Evolutionary conservation across 2,797 vertebrate species (phyloP).

Genomic region (Lepus oiostolus): DNA sequence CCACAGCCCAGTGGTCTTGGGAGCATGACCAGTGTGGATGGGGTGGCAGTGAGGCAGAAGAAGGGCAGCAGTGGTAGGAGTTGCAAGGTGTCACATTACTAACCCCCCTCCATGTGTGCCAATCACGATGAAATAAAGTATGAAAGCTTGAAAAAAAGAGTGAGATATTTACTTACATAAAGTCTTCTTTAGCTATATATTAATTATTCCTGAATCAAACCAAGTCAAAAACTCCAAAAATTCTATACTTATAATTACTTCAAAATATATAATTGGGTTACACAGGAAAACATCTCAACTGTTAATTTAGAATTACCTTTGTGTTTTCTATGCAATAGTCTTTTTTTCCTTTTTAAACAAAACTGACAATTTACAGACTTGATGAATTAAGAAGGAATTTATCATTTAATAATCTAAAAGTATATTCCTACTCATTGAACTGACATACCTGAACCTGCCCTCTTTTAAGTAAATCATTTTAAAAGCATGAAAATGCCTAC

Average conservation of each 20-base stretch:
- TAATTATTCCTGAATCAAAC: constrained; percentile 72
- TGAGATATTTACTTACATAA: constrained; percentile 44
- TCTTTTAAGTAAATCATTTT: constrained; percentile 51
- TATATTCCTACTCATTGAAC: not conserved
- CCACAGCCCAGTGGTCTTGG: too few relatives aligned
- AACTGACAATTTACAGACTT: constrained; percentile 33
- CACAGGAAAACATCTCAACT: not conserved
- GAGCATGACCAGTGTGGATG: too few relatives aligned
- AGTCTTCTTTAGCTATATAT: constrained; percentile 64
- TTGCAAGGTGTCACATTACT: too few relatives aligned
- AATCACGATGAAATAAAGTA: too few relatives aligned
- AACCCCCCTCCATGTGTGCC: too few relatives aligned
- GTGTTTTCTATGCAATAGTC: not conserved
- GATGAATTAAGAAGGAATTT: not conserved
- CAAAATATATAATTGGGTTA: not conserved
- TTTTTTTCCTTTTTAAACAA: not conserved
- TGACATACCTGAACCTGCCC: not conserved
- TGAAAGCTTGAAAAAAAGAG: too few relatives aligned
- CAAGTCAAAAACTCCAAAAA: constrained; percentile 83
- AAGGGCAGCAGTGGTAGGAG: too few relatives aligned
- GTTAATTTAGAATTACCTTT: constrained; percentile 14
- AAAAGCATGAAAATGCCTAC: constrained; percentile 7
- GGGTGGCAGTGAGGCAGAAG: too few relatives aligned
- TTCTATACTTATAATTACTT: constrained; percentile 80
- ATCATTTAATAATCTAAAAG: not conserved